Conservation (phyloP, 2,888 invertebrate genomes). For the Diarsia mendica region DNA sequence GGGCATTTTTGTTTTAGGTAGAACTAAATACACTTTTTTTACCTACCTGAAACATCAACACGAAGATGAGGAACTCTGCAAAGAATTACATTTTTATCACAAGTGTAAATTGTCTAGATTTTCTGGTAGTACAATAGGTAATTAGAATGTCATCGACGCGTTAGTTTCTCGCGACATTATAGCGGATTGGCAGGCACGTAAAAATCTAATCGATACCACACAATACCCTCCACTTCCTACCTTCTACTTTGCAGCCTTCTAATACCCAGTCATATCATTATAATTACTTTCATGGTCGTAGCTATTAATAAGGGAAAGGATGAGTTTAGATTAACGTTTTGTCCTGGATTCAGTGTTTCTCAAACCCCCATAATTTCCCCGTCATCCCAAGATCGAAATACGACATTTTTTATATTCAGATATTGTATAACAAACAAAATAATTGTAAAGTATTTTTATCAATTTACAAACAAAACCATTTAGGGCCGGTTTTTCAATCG, state of each 20-base stretch:
- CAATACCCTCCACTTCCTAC: constrained; percentile 10
- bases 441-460: not conserved
- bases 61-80: not conserved
- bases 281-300: constrained; percentile 41
- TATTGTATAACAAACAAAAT: constrained; percentile 21
- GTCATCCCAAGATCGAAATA: constrained; percentile 25
- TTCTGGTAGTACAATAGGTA: not conserved
- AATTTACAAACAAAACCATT: constrained; percentile 12
- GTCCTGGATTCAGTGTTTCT: constrained; percentile 1
- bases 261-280: constrained; percentile 40
- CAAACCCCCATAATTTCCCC: constrained; percentile 2
- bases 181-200: constrained; percentile 18
- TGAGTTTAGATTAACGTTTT: constrained; percentile 1
- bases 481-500: no score
- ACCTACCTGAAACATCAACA: constrained; percentile 7
- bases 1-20: not conserved
- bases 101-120: not conserved
- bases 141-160: constrained; percentile 41
- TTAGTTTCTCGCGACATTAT: constrained; percentile 32
- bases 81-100: not conserved
- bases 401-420: constrained; percentile 5
- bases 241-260: constrained; percentile 40
- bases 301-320: constrained; percentile 3
- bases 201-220: constrained; percentile 15
- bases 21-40: not conserved